Evolutionary conservation across 2,888 invertebrate genomes (phyloP).

Genomic region (Epistrophella euchroma): DNA sequence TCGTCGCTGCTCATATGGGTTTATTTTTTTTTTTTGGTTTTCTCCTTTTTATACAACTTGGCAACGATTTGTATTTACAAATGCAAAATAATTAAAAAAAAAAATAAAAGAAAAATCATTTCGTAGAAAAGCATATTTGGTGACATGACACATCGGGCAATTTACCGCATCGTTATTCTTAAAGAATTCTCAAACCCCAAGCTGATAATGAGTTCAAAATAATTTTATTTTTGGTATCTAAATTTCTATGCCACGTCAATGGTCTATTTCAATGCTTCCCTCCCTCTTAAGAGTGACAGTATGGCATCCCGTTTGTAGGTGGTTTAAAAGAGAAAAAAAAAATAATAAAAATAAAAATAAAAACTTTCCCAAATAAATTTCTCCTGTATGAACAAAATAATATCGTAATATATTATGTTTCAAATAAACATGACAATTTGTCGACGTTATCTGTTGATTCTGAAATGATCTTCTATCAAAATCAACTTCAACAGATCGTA

Average conservation of each 20-base stretch:
- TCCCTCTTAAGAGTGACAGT: constrained; percentile 22
- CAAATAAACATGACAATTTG: constrained; percentile 51
- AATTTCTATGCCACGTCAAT: constrained; percentile 19
- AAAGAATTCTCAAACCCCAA: background rate
- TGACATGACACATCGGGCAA: constrained; percentile 57
- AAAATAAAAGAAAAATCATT: constrained; percentile 39
- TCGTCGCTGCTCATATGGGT: constrained; percentile 1
- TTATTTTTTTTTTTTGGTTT: constrained; percentile 30
- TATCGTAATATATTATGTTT: constrained; percentile 19
- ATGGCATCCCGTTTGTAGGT: constrained; percentile 32
- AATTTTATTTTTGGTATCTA: background rate
- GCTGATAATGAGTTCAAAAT: constrained; percentile 16
- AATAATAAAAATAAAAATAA: background rate
- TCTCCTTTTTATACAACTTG: constrained; percentile 45
- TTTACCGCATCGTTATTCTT: constrained; percentile 42
- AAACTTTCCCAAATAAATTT: constrained; percentile 2
- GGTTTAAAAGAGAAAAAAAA: background rate
- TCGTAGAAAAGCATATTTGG: constrained; percentile 36
- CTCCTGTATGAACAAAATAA: background rate
- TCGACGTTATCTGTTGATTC: constrained; percentile 39
- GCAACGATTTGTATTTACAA: constrained; percentile 66
- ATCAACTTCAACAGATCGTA: constrained; percentile 45
- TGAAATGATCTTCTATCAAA: constrained; percentile 22
- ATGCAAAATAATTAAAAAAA: constrained; percentile 41
- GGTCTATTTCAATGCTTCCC: background rate